These are phyloP conservation scores for Dinothrombium tinctorium DNA, from an alignment of 1,140 invertebrate species.

Conservation along the genomic window DNA sequence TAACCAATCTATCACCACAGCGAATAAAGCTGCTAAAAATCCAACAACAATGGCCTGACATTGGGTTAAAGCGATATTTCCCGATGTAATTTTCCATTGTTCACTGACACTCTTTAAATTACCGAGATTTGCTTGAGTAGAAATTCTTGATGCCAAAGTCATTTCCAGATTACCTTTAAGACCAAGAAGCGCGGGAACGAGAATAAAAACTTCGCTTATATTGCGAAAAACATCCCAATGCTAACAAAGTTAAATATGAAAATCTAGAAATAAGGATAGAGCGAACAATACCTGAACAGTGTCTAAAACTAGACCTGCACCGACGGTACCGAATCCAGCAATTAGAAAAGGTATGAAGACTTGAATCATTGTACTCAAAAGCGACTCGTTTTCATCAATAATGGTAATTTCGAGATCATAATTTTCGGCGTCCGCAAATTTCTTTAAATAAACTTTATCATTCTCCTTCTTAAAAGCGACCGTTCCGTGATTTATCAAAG, in stretches of 20 bases:
- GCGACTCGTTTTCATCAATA: too few species aligned
- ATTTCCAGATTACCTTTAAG: constrained; percentile 93
- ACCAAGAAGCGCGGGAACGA: constrained; percentile 80
- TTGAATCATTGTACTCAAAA: constrained; percentile 19
- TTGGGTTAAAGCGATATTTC: constrained; percentile 45
- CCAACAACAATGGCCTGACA: constrained; percentile 80
- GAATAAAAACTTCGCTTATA: constrained; percentile 68
- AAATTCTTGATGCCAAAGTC: constrained; percentile 46
- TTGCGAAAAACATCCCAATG: constrained; percentile 62
- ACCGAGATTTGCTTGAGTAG: constrained; percentile 44
- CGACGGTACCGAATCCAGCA: constrained; percentile 28
- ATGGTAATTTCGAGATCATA: too few species aligned
- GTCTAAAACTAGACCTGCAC: constrained; percentile 26
- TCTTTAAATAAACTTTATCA: too few species aligned
- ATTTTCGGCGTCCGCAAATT: too few species aligned
- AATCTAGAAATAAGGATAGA: too few species aligned
- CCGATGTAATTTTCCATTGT: constrained; percentile 47
- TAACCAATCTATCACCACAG: constrained; percentile 27
- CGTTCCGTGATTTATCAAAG: too few species aligned
- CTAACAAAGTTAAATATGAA: too few species aligned
- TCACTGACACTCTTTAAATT: constrained; percentile 40
- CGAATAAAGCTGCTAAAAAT: constrained; percentile 63
- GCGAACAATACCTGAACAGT: too few species aligned
- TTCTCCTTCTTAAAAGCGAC: too few species aligned
- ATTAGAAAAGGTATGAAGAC: constrained; percentile 27